A percentile compares a stretch with the other conserved stretches of the same genome.
These are phyloP conservation scores for Cotesia chilonis DNA, from an alignment of 1,140 invertebrate genomes.

Conservation along the genomic window DNA sequence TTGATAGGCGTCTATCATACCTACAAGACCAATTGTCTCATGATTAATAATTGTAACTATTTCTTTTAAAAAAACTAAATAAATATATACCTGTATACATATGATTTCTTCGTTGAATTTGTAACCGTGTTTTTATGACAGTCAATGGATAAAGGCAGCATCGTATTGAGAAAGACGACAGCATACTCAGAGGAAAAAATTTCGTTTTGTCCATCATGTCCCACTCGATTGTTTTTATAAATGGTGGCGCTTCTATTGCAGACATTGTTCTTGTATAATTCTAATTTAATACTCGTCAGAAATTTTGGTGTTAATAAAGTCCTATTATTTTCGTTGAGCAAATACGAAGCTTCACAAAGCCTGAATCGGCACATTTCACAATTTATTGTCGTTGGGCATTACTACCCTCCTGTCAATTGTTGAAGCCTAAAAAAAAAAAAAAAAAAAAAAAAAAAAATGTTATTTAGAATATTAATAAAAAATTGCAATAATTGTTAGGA, in stretches of 20 bases:
- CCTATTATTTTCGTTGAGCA: conserved; percentile 11
- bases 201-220: conserved; percentile 97
- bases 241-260: conserved; percentile 68
- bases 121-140: conserved; percentile 95
- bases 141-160: conserved; percentile 94
- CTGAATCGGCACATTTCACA: conserved; percentile 58
- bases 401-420: conserved; percentile 37
- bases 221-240: conserved; percentile 94
- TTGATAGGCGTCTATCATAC: conserved; percentile 88
- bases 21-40: conserved; percentile 55
- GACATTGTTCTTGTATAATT: conserved; percentile 47
- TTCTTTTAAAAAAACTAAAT: neutral
- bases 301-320: neutral
- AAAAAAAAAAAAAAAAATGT: conserved; percentile 26
- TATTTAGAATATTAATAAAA: conserved; percentile 9
- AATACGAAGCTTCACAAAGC: conserved; percentile 38
- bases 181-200: conserved; percentile 91
- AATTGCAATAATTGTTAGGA: too few relatives aligned
- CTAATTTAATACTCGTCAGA: conserved; percentile 5
- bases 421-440: neutral
- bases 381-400: conserved; percentile 49
- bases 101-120: conserved; percentile 85
- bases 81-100: conserved; percentile 76
- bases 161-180: conserved; percentile 85
- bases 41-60: too few relatives aligned